Percentiles rank a stretch among this genome's conserved stretches.
Evolutionary conservation across 1,140 invertebrate genomes (phyloP).

Genomic region (Drosophila saltans): DNA sequence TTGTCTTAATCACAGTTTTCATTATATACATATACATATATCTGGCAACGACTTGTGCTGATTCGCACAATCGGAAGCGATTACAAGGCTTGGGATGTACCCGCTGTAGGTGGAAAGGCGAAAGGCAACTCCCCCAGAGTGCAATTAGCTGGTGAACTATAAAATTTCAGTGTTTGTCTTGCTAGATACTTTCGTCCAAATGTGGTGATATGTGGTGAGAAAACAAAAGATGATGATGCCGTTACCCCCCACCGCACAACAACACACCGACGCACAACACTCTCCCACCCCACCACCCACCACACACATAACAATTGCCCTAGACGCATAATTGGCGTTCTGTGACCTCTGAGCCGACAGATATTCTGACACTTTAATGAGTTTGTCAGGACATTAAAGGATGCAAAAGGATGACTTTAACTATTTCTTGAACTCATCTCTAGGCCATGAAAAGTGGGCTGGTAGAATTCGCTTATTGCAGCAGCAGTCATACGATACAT

Average conservation of each 20-base stretch:
- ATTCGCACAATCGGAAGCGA: constrained; percentile 70
- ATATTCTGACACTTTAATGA: constrained; percentile 51
- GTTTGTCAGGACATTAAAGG: constrained; percentile 9
- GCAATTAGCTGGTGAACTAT: constrained; percentile 76
- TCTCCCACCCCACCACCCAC: background rate
- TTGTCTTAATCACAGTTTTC: constrained; percentile 69
- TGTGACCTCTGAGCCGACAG: constrained; percentile 34
- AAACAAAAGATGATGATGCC: constrained; percentile 33
- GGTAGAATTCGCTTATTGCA: constrained; percentile 91
- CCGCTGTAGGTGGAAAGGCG: background rate
- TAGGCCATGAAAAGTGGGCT: constrained; percentile 88
- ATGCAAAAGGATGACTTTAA: constrained; percentile 4
- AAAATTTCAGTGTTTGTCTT: constrained; percentile 81
- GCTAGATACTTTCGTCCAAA: constrained; percentile 63
- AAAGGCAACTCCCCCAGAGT: constrained; percentile 66
- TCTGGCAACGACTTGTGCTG: constrained; percentile 65
- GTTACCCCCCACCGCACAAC: background rate
- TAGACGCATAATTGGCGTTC: constrained; percentile 72
- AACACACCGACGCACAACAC: background rate
- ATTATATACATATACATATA: constrained; percentile 36
- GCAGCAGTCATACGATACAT: constrained; percentile 90
- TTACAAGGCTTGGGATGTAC: constrained; percentile 45
- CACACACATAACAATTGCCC: constrained; percentile 44
- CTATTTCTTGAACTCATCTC: constrained; percentile 57
- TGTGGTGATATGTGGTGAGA: constrained; percentile 27